Evolutionary conservation across 2,797 vertebrate species (phyloP).

Genomic region (Sciurus vulgaris): DNA sequence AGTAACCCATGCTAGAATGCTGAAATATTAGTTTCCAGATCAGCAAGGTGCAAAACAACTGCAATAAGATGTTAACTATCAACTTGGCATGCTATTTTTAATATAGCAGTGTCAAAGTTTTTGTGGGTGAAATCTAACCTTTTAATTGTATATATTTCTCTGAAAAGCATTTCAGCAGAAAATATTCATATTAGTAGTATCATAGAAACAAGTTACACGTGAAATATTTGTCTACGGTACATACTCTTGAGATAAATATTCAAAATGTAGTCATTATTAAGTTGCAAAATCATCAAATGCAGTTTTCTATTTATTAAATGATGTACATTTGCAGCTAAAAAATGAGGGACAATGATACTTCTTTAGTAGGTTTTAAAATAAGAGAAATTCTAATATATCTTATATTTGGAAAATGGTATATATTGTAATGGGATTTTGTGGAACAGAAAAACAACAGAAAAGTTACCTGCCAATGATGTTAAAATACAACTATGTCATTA

Average conservation of each 20-base stretch:
- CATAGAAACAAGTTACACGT: background rate
- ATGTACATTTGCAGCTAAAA: background rate
- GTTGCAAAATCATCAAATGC: background rate
- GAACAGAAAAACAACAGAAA: background rate
- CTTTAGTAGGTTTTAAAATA: background rate
- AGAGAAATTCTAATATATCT: background rate
- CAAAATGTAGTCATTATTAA: slow-evolving; percentile 10
- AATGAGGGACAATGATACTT: too few relatives aligned
- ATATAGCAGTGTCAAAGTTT: background rate
- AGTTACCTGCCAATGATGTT: background rate
- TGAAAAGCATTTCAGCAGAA: background rate
- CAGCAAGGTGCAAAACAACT: slow-evolving; percentile 55
- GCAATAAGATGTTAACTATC: slow-evolving; percentile 47
- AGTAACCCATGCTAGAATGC: slow-evolving; percentile 4
- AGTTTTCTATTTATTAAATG: background rate
- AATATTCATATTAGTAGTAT: background rate
- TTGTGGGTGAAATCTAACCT: background rate
- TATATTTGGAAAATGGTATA: background rate
- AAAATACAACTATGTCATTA: background rate
- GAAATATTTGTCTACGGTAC: background rate
- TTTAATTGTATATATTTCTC: background rate
- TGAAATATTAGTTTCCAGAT: slow-evolving; percentile 61
- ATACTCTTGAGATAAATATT: background rate
- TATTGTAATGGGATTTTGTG: background rate
- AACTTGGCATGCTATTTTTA: background rate